A percentile compares a stretch with the other conserved stretches of the same genome.
phyloP scores from a whole-genome alignment of 2,888 invertebrate species.

The Tachina fera region DNA sequence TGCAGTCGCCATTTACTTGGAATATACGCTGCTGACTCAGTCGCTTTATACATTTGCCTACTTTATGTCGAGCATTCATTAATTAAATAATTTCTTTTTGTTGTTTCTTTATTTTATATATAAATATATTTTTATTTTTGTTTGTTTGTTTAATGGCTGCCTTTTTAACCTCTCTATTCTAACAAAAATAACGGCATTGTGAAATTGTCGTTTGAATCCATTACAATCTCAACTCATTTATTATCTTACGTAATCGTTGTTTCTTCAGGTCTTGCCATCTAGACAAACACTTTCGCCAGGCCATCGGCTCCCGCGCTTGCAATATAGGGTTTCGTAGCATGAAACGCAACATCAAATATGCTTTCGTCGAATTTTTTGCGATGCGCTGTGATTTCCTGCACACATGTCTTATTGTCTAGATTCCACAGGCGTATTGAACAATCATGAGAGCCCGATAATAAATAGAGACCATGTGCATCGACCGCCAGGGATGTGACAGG shows the following conservation, averaged over 20 bases:
- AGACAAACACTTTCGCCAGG: conserved; percentile 99
- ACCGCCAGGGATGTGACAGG: conserved; percentile 99
- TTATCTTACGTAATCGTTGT: conserved; percentile 71
- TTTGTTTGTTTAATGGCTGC: conserved; percentile 57
- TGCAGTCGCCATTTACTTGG: conserved; percentile 23
- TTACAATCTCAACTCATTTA: conserved; percentile 65
- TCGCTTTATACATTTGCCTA: conserved; percentile 33
- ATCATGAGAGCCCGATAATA: conserved; percentile 99
- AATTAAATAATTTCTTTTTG: conserved; percentile 56
- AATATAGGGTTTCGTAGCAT: conserved; percentile 98
- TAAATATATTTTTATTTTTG: conserved; percentile 36
- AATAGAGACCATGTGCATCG: conserved; percentile 98
- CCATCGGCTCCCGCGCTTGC: conserved; percentile 99
- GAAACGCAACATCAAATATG: conserved; percentile 99
- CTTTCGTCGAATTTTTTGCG: conserved; percentile 99
- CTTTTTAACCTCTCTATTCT: conserved; percentile 63
- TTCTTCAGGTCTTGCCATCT: conserved; percentile 68
- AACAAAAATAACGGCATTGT: conserved; percentile 63
- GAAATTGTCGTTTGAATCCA: conserved; percentile 53
- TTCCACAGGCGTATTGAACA: conserved; percentile 99
- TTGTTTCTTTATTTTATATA: conserved; percentile 44
- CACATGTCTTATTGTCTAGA: conserved; percentile 99
- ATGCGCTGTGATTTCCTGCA: conserved; percentile 99
- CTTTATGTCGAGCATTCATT: conserved; percentile 25
- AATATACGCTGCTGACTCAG: conserved; percentile 4